Base-by-base conservation (phyloP, 1,140 invertebrate species). In the Prorops nasuta region DNA sequence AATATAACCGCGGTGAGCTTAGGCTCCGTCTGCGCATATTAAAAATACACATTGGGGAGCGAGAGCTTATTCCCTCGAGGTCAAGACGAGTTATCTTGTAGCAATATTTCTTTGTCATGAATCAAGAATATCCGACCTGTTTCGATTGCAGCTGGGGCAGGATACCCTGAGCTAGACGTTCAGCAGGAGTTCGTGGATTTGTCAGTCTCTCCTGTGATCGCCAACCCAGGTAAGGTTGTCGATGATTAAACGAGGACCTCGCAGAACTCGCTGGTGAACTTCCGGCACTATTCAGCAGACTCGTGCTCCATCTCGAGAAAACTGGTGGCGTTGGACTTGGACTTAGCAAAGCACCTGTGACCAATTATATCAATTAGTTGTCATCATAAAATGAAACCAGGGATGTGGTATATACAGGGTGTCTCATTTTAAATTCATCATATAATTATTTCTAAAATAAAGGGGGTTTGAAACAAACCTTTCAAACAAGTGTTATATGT, bases 141-240 rank as follows among this genome's bases (percentile, higher is more conserved):
- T n/a, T n/a, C n/a, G n/a, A n/a, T n/a, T 79, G 74, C 60, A 79
- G 62, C 60, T 79, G 76, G 22, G 76, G 75, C 50, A 79, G 72
- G 40, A 81, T 73, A 28, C 78, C 79, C 48, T 79, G 78, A 59
- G 80, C 80, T 22, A 81, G 71, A 79, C 90, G 83, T 80, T 94
- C 91, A 44, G 91, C 88, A 20, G 92, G 90, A 8, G 91, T 92
- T 54, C 89, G 79, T 21, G 86, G 88, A 48, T 86, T 85, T 36
- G 81, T 78, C 2, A 91, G 74, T 24, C 90, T 83, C 72, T 94
- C 91, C 64, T 92, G 90, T 49, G 90, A 93, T 55, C 91, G 80
- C 92, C 91, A 94, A 42, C 91, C 92, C 20, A 94, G 80, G 73
- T 94, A 94, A 8, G 91, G 91, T 71, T 90, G 87, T 39, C 76